These are phyloP conservation scores for Grus americana DNA, from an alignment of 2,113 vertebrate species.

Conservation along the genomic window DNA sequence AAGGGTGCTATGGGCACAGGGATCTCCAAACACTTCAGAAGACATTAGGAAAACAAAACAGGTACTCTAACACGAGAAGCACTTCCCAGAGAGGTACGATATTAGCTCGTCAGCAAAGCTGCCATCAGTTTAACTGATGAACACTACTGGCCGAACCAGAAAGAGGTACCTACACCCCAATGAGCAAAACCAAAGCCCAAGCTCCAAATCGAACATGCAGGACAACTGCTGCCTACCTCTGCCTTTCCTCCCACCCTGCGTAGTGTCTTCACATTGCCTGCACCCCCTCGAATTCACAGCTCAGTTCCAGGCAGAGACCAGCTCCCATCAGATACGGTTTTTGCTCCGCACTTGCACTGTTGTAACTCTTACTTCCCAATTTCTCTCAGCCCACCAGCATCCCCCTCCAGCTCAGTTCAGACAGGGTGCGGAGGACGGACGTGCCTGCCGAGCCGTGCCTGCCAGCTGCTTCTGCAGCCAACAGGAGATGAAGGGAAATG, in stretches of 20 bases:
- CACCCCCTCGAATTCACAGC: background rate
- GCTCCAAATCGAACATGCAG: background rate
- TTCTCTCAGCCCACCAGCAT: background rate
- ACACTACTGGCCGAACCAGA: background rate
- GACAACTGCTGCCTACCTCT: background rate
- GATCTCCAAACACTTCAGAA: background rate
- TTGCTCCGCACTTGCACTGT: background rate
- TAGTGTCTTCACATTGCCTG: background rate
- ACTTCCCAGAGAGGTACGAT: background rate
- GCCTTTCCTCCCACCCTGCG: background rate
- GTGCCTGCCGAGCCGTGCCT: background rate
- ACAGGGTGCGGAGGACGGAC: background rate
- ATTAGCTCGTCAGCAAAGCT: background rate
- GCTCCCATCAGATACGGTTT: background rate
- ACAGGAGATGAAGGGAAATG: background rate
- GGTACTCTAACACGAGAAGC: background rate
- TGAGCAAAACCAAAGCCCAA: background rate
- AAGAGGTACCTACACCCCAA: fast-evolving
- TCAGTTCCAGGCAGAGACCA: background rate
- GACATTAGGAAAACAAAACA: background rate
- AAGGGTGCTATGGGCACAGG: background rate
- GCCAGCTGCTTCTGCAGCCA: background rate
- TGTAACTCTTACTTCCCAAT: background rate
- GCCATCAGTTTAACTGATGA: background rate
- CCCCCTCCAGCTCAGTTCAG: background rate